phyloP scores from a whole-genome alignment of 2,888 invertebrate species.

The Nomada lathburiana region DNA sequence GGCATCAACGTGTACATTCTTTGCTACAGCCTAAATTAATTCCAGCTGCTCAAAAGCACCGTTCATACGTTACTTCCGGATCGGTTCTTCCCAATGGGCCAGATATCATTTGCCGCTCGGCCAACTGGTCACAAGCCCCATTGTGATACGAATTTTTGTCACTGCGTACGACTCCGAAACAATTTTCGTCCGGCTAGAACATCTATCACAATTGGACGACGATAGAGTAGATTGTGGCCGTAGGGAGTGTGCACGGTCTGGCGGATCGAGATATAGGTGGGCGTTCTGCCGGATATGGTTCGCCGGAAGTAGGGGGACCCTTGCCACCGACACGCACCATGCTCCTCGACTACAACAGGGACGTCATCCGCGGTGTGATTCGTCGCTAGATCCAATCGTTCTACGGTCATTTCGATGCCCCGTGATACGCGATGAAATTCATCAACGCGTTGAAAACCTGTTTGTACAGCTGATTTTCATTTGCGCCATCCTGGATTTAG shows the following conservation, averaged over 20 bases:
- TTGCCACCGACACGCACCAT: conserved; percentile 83
- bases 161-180: conserved; percentile 34
- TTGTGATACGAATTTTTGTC: conserved; percentile 10
- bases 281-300: conserved; percentile 83
- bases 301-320: conserved; percentile 84
- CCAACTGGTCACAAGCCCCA: not conserved
- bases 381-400: conserved; percentile 70
- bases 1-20: not conserved
- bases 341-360: conserved; percentile 74
- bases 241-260: conserved; percentile 76
- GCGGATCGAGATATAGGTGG: conserved; percentile 79
- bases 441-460: not conserved
- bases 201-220: conserved; percentile 76
- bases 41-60: not conserved
- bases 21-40: not conserved
- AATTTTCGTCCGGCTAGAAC: conserved; percentile 63
- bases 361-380: conserved; percentile 74
- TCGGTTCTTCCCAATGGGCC: not conserved
- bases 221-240: conserved; percentile 74
- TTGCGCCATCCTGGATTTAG: not conserved
- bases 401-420: conserved; percentile 41
- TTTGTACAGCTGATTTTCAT: not conserved
- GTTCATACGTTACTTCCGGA: not conserved
- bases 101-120: not conserved
- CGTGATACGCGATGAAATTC: conserved; percentile 28